Evolutionary conservation across 2,113 vertebrate species (phyloP).

Genomic region (Boulengerochromis microlepis): DNA sequence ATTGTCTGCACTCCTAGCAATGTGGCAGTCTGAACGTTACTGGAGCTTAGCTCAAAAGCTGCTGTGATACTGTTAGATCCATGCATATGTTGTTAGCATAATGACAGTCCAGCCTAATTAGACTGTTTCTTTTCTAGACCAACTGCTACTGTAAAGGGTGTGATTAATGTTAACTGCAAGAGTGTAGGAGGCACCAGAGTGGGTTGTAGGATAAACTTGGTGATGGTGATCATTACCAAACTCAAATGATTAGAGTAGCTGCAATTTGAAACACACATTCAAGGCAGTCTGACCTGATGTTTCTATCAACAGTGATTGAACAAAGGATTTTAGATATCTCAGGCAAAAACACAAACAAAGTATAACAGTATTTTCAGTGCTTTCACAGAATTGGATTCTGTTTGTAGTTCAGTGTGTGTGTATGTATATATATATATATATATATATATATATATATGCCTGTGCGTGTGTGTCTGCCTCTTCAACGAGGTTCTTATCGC

Average conservation of each 20-base stretch:
- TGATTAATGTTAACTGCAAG: slow-evolving; percentile 32
- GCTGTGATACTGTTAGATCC: not conserved
- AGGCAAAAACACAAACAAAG: not conserved
- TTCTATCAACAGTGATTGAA: not conserved
- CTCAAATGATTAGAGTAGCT: not conserved
- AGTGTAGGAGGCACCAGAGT: not conserved
- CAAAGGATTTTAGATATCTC: not conserved
- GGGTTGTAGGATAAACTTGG: not conserved
- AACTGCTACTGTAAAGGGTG: slow-evolving; percentile 13
- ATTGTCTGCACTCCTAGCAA: not conserved
- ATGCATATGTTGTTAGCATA: not conserved
- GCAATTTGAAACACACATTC: not conserved
- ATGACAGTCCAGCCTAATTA: not conserved
- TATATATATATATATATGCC: accelerated
- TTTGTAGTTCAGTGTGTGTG: not conserved
- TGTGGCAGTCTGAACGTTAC: not conserved
- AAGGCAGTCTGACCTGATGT: not conserved
- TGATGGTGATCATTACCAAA: slow-evolving; percentile 39
- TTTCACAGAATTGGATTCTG: not conserved
- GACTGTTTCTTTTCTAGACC: not conserved
- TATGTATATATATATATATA: too few species aligned
- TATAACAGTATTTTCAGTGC: not conserved
- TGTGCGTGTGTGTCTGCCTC: not conserved
- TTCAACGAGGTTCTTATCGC: not conserved
- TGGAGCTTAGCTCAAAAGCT: not conserved